Base-by-base conservation (phyloP, 2,797 vertebrate species). In the Thalassophryne amazonica region DNA sequence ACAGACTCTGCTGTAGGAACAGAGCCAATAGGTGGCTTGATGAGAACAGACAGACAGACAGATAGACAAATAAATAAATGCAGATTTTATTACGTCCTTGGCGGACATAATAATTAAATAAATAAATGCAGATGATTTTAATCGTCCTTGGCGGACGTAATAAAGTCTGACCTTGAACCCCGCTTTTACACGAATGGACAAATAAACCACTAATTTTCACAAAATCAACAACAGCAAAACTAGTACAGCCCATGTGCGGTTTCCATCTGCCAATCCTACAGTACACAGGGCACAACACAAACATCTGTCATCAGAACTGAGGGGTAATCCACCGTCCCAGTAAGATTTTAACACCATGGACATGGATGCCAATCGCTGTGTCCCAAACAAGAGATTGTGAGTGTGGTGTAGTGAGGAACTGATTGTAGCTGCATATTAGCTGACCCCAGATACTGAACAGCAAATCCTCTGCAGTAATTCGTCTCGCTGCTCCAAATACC, bases 381-480 rank as follows among this genome's bases (percentile, higher is more conserved):
- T 73, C 60, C 50, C 60, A 43, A 62, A 76, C 56, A 65, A 23
- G 55, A 65, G 62, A 80, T 60, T 54, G 55, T 3, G 7, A 66
- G 58, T 13, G 25, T 28, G 10, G 49, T 21, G 60, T 15, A 17
- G 32, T 24, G 55, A 71, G 61, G 51, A 46, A 69, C 72, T 51
- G 69, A 72, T 71, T 62, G 58, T 73, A 57, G 69, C 42, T 16
- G 52, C 73, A 78, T 85, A 81, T 87, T 87, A 87, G 81, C 82
- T 77, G 85, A 89, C 83, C 89, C 83, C 89, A 91, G 88, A 91
- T 89, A 75, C 75, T 47, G 78, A 89, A 85, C 90, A 87, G 86
- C 77, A 86, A 89, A 88, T 89, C 85, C 88, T 89, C 88, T 70
- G 83, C 88, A 88, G 89, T 85, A 81, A 90, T 90, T 90, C 88